Conservation (phyloP, 2,113 vertebrate genomes). For the Nerophis ophidion region DNA sequence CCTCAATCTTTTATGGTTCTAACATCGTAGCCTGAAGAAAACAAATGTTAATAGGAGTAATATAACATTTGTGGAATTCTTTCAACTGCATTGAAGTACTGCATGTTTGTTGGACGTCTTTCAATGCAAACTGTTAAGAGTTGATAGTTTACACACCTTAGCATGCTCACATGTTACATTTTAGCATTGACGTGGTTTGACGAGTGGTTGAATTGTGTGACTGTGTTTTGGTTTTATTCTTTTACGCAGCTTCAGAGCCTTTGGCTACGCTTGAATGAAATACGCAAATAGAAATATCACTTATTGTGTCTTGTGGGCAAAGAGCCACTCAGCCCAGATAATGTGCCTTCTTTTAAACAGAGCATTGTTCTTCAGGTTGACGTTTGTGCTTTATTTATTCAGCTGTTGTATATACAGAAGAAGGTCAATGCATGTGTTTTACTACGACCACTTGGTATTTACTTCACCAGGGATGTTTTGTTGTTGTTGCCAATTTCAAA, state of each 20-base stretch:
- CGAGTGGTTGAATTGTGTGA: slow-evolving; percentile 9
- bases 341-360: slow-evolving; percentile 13
- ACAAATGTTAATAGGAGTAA: too few relatives aligned
- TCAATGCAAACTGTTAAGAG: slow-evolving; percentile 12
- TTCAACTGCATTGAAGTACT: background rate
- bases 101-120: slow-evolving; percentile 8
- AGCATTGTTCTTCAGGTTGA: slow-evolving; percentile 14
- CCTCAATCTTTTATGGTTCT: background rate
- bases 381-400: slow-evolving; percentile 33
- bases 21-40: background rate
- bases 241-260: background rate
- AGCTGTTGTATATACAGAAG: slow-evolving; percentile 13
- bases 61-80: background rate
- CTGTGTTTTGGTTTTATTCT: background rate
- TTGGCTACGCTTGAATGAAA: background rate
- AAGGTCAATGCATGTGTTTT: background rate
- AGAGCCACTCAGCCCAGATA: background rate
- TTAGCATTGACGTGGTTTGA: background rate
- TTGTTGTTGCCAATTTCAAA: slow-evolving; percentile 19
- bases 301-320: slow-evolving; percentile 2
- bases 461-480: slow-evolving; percentile 1
- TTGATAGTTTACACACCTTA: slow-evolving; percentile 28
- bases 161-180: background rate
- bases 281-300: background rate
- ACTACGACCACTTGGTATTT: slow-evolving; percentile 7